A percentile compares a stretch with the other conserved stretches of the same genome.
phyloP scores from a whole-genome alignment of 92 coral and sea anemone species.

The Epizoanthus ramosus region DNA sequence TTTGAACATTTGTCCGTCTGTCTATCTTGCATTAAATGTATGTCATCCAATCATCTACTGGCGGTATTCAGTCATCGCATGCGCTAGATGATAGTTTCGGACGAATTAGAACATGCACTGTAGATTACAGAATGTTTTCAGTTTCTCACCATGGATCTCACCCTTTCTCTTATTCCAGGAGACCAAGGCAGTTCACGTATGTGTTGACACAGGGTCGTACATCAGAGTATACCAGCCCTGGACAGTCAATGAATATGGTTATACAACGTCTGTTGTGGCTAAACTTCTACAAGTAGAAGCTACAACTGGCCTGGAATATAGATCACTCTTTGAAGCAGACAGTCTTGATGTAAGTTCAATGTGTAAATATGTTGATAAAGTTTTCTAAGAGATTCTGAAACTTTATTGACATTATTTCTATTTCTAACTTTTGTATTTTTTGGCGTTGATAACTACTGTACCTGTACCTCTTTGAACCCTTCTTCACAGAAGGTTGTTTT shows the following conservation, averaged over 20 bases:
- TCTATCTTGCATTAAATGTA: background rate
- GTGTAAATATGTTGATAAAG: background rate
- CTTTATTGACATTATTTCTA: too few relatives aligned
- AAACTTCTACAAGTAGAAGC: slow-evolving; percentile 92
- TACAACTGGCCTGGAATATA: slow-evolving; percentile 87
- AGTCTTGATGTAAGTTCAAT: slow-evolving; percentile 69
- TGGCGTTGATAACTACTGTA: too few relatives aligned
- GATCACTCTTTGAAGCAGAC: slow-evolving; percentile 88
- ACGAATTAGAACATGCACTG: too few relatives aligned
- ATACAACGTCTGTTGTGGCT: slow-evolving; percentile 94
- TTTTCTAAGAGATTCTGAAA: too few relatives aligned
- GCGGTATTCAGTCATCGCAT: too few relatives aligned
- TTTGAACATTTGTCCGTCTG: too few relatives aligned
- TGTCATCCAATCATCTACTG: too few relatives aligned
- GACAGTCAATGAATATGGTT: slow-evolving; percentile 98
- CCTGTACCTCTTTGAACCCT: too few relatives aligned
- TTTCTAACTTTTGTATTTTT: too few relatives aligned
- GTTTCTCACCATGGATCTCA: background rate
- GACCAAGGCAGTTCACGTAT: slow-evolving; percentile 94
- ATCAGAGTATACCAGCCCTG: slow-evolving; percentile 94
- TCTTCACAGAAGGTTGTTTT: too few relatives aligned
- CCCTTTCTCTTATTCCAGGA: slow-evolving; percentile 54
- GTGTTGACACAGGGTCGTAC: slow-evolving; percentile 89
- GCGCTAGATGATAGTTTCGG: too few relatives aligned
- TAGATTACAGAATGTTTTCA: background rate